phyloP scores from a whole-genome alignment of 2,113 vertebrate species.

The Lichenostomus cassidix region DNA sequence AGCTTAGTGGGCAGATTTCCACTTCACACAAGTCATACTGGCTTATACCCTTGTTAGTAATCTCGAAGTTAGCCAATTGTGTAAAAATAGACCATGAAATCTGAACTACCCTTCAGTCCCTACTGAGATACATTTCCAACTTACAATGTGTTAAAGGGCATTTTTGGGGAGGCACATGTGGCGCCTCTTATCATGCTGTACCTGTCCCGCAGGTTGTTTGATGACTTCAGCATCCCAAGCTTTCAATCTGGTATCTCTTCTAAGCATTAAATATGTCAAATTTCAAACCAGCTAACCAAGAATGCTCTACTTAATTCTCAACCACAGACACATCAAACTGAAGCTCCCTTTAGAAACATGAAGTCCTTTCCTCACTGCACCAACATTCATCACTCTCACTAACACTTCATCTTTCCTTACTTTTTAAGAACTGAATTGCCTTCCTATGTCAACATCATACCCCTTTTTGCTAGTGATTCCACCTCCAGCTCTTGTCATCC shows the following conservation, averaged over 20 bases:
- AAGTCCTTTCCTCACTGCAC: not conserved
- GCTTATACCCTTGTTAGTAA: not conserved
- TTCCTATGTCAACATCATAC: not conserved
- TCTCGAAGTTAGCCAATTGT: slow-evolving; percentile 27
- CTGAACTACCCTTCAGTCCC: slow-evolving; percentile 63
- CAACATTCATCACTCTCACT: not conserved
- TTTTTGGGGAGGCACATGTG: not conserved
- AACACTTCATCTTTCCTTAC: not conserved
- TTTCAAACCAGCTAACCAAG: not conserved
- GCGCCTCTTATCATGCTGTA: not conserved
- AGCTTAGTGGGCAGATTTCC: not conserved
- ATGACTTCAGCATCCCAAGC: not conserved
- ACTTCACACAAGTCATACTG: not conserved
- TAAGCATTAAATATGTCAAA: not conserved
- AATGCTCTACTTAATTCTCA: not conserved
- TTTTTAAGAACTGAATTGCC: not conserved
- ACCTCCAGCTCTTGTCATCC: not conserved
- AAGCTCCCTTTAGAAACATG: not conserved
- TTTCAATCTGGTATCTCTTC: not conserved
- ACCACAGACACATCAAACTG: not conserved
- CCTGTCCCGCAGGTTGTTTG: not conserved
- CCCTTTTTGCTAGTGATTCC: not conserved
- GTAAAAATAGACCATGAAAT: slow-evolving; percentile 56
- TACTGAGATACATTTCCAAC: not conserved
- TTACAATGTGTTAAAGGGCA: not conserved